Conservation (phyloP, 2,113 vertebrate genomes). For the Cyprinodon tularosa region DNA sequence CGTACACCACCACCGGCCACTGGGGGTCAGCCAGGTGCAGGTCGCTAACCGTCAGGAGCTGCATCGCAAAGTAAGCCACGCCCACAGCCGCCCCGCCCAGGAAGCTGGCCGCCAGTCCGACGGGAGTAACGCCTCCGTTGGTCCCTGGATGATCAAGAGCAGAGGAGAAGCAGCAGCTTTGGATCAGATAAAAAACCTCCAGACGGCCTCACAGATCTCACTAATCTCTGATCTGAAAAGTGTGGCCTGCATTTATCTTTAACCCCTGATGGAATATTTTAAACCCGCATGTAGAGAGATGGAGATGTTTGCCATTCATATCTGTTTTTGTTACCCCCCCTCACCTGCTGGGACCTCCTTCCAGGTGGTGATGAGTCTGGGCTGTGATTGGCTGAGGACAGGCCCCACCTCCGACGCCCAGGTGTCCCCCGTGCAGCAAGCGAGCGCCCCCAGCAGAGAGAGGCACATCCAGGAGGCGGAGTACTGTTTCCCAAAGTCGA, state of each 20-base stretch:
- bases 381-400: slow-evolving; percentile 84
- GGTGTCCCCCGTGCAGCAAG: slow-evolving; percentile 91
- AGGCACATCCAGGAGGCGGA: slow-evolving; percentile 96
- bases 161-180: too few species aligned
- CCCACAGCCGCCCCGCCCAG: slow-evolving; percentile 89
- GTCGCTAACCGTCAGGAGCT: slow-evolving; percentile 85
- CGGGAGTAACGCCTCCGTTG: slow-evolving; percentile 89
- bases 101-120: slow-evolving; percentile 89
- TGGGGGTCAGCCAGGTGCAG: slow-evolving; percentile 88
- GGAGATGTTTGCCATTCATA: too few species aligned
- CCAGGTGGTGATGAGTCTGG: slow-evolving; percentile 94
- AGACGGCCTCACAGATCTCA: too few species aligned
- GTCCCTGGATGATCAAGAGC: slow-evolving; percentile 82
- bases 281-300: too few species aligned
- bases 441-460: slow-evolving; percentile 91
- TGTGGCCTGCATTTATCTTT: not conserved
- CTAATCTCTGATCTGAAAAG: not conserved
- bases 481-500: slow-evolving; percentile 92
- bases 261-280: not conserved
- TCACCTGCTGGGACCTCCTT: slow-evolving; percentile 91
- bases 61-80: slow-evolving; percentile 85
- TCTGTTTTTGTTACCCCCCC: not conserved
- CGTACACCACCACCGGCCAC: slow-evolving; percentile 91
- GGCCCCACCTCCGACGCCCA: slow-evolving; percentile 96
- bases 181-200: not conserved